These are phyloP conservation scores for Strix occidentalis DNA, from an alignment of 2,797 vertebrate species.

Conservation along the genomic window DNA sequence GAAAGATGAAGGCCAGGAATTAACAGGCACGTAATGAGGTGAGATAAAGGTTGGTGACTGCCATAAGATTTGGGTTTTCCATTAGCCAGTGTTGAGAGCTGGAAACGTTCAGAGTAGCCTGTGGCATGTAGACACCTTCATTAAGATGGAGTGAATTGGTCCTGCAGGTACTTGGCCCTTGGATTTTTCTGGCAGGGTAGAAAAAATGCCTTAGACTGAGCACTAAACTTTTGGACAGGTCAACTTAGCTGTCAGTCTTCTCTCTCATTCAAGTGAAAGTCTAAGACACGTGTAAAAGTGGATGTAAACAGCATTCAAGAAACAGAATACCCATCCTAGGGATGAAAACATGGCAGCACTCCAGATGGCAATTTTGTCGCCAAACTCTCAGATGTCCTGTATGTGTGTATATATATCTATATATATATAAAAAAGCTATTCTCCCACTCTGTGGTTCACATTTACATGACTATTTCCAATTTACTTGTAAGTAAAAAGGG, in stretches of 20 bases:
- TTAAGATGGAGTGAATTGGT: neutral
- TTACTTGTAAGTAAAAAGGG: neutral
- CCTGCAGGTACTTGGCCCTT: neutral
- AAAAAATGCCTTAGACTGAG: neutral
- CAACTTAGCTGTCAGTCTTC: neutral
- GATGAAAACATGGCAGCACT: neutral
- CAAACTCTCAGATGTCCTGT: neutral
- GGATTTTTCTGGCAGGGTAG: neutral
- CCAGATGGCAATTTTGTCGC: neutral
- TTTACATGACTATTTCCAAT: neutral
- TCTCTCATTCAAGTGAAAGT: neutral
- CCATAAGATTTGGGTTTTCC: neutral
- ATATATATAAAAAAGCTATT: neutral
- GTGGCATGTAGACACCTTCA: neutral
- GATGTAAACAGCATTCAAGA: neutral
- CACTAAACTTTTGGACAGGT: neutral
- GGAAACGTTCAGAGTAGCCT: neutral
- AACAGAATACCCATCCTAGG: neutral
- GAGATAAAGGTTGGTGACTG: neutral
- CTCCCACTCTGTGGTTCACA: neutral
- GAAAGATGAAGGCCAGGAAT: neutral
- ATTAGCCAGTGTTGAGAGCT: neutral
- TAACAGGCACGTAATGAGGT: neutral
- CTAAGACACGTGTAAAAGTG: neutral
- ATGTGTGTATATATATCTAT: neutral